phyloP scores from a whole-genome alignment of 1,140 invertebrate species.

The Oreohelix idahoensis region DNA sequence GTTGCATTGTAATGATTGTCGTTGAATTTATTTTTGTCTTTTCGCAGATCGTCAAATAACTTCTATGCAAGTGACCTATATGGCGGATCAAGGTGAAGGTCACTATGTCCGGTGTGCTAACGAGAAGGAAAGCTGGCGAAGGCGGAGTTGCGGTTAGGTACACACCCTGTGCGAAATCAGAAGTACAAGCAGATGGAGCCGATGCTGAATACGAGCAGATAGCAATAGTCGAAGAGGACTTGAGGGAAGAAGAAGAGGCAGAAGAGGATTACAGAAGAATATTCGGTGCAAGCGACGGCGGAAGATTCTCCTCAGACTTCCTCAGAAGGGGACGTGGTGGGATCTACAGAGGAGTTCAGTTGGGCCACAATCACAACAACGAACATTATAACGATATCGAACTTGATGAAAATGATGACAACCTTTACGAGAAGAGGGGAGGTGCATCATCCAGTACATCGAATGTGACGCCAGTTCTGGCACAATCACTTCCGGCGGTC shows the following conservation, averaged over 20 bases:
- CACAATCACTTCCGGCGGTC: constrained; percentile 59
- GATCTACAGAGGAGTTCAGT: background rate
- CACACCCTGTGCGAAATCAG: constrained; percentile 71
- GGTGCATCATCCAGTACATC: background rate
- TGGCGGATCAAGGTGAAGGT: constrained; percentile 27
- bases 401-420: constrained; percentile 27
- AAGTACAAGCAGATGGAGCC: constrained; percentile 53
- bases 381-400: constrained; percentile 40
- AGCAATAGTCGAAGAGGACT: constrained; percentile 80
- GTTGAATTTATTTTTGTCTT: background rate
- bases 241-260: constrained; percentile 73
- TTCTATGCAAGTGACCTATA: constrained; percentile 11
- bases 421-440: constrained; percentile 4
- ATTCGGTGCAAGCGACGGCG: background rate
- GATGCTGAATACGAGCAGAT: constrained; percentile 84
- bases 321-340: background rate
- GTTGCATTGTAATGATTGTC: too few relatives aligned
- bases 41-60: background rate
- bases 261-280: constrained; percentile 76
- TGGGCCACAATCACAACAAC: background rate
- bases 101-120: constrained; percentile 47
- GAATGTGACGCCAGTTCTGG: background rate
- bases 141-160: constrained; percentile 73
- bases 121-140: constrained; percentile 49
- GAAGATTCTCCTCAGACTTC: background rate